These are phyloP conservation scores for Magallana angulata DNA, from an alignment of 1,140 invertebrate genomes.

Conservation along the genomic window DNA sequence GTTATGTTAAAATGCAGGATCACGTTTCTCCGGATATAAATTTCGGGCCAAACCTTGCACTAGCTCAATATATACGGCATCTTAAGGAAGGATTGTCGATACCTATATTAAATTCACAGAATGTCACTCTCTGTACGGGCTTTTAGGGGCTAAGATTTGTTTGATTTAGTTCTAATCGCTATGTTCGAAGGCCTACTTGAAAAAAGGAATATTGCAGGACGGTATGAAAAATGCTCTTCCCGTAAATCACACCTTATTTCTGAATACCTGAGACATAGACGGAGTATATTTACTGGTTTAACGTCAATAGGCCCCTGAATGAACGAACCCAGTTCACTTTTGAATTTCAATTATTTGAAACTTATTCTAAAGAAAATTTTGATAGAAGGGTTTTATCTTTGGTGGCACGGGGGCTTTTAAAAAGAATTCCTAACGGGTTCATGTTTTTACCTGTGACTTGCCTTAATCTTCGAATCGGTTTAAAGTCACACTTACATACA, in stretches of 20 bases:
- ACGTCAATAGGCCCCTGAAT: slow-evolving; percentile 17
- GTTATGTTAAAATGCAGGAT: no score
- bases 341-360: slow-evolving; percentile 25
- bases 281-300: slow-evolving; percentile 2
- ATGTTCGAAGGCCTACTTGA: slow-evolving; percentile 24
- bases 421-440: slow-evolving; percentile 10
- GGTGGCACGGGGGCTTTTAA: slow-evolving; percentile 17
- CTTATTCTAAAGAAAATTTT: slow-evolving; percentile 9
- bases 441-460: slow-evolving; percentile 16
- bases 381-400: slow-evolving; percentile 25
- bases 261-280: slow-evolving; percentile 13
- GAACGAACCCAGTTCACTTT: neutral
- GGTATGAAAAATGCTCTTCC: slow-evolving; percentile 1
- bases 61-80: no score
- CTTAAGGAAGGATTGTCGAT: neutral
- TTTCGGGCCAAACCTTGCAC: no score
- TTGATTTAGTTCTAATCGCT: slow-evolving; percentile 29
- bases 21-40: no score
- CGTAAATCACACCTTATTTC: neutral
- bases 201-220: slow-evolving; percentile 12
- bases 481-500: slow-evolving; percentile 33
- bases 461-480: slow-evolving; percentile 41
- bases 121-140: neutral
- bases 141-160: neutral
- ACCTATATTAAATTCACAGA: slow-evolving; percentile 12